Percentiles rank a stretch among this genome's conserved stretches.
These are phyloP conservation scores for Andinoacara biseriatus DNA, from an alignment of 2,113 vertebrate genomes.

Conservation along the genomic window DNA sequence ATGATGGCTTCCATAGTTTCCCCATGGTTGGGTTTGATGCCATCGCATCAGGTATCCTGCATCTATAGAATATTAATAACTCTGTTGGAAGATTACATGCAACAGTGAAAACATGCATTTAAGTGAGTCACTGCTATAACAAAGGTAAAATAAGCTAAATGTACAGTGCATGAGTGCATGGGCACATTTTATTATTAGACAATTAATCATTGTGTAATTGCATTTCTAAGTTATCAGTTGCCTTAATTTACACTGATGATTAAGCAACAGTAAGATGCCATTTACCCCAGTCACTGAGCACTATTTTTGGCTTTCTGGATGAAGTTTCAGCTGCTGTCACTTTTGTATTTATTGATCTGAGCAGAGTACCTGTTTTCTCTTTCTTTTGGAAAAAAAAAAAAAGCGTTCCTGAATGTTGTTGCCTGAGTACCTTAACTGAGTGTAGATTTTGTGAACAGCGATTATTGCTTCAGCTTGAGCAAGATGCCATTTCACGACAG, in stretches of 20 bases:
- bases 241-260: conserved; percentile 33
- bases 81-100: not conserved
- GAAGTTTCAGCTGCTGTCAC: conserved; percentile 38
- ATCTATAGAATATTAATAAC: not conserved
- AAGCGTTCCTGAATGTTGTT: conserved; percentile 14
- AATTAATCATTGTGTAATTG: not conserved
- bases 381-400: conserved; percentile 13
- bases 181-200: not conserved
- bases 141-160: not conserved
- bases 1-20: not conserved
- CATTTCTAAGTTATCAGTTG: conserved; percentile 25
- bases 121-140: not conserved
- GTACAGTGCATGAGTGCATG: not conserved
- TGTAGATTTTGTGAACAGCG: conserved; percentile 23
- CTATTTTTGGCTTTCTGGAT: conserved; percentile 42
- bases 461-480: conserved; percentile 31
- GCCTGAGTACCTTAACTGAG: not conserved
- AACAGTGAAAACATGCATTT: not conserved
- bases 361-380: not conserved
- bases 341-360: conserved; percentile 32
- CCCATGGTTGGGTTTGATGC: not conserved
- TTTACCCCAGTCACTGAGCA: conserved; percentile 23
- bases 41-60: not conserved
- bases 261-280: conserved; percentile 35
- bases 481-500: conserved; percentile 51